These are phyloP conservation scores for Rhopalosiphum nymphaeae DNA, from an alignment of 2,888 invertebrate genomes.

Conservation along the genomic window DNA sequence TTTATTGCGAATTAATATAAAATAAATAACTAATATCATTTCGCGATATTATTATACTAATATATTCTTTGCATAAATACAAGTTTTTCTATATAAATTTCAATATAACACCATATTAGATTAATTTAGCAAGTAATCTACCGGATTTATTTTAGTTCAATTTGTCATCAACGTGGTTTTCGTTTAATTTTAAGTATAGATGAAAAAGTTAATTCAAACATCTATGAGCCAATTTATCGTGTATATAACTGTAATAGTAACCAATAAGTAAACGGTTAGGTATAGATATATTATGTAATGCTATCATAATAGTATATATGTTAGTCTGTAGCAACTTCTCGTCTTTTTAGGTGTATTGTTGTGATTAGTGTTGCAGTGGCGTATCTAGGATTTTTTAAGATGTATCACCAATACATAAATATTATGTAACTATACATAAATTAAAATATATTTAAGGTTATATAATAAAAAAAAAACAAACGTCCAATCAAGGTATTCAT, in stretches of 20 bases:
- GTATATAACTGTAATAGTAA: not conserved
- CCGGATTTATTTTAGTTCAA: too few relatives aligned
- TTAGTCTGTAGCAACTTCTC: not conserved
- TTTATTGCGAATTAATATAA: not conserved
- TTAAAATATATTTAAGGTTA: too few relatives aligned
- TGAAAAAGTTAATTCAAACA: too few relatives aligned
- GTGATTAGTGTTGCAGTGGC: not conserved
- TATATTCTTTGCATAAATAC: not conserved
- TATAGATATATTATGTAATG: not conserved
- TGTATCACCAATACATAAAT: too few relatives aligned
- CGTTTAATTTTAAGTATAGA: not conserved
- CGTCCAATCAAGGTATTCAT: too few relatives aligned
- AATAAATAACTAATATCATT: not conserved
- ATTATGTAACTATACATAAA: too few relatives aligned
- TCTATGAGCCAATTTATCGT: not conserved
- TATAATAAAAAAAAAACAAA: too few relatives aligned
- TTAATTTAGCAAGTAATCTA: not conserved
- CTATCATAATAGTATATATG: not conserved
- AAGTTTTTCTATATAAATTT: not conserved
- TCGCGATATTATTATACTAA: not conserved
- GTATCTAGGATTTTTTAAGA: too few relatives aligned
- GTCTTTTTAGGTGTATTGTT: not conserved
- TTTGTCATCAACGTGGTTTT: not conserved
- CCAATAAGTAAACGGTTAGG: not conserved
- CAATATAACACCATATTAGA: not conserved